phyloP scores from a whole-genome alignment of 2,888 invertebrate species.

The Agapostemon virescens region DNA sequence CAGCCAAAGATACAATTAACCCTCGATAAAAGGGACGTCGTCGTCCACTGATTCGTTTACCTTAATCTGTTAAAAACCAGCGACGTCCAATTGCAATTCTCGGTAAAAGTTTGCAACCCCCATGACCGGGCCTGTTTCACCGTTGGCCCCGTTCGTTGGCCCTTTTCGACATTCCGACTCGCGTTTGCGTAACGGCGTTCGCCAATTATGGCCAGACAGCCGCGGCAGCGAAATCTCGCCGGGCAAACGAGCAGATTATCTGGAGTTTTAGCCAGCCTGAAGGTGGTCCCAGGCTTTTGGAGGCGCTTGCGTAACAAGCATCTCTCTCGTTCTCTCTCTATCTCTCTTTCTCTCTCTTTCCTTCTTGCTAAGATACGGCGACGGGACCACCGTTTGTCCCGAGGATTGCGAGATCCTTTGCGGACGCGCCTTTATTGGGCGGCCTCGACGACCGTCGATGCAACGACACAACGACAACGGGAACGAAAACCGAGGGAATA shows the following conservation, averaged over 20 bases:
- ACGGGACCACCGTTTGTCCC: constrained; percentile 11
- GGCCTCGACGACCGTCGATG: background rate
- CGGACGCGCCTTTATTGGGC: constrained; percentile 28
- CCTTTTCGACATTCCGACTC: constrained; percentile 38
- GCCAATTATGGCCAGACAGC: constrained; percentile 60
- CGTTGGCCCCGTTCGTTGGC: constrained; percentile 31
- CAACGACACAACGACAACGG: constrained; percentile 23
- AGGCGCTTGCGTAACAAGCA: constrained; percentile 24
- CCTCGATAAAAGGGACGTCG: too few species aligned
- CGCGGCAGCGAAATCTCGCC: constrained; percentile 42
- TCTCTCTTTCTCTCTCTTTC: background rate
- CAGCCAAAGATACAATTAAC: too few species aligned
- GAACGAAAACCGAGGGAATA: constrained; percentile 13
- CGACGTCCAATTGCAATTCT: background rate
- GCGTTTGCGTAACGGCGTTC: constrained; percentile 45
- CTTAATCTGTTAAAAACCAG: background rate
- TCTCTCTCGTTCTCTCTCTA: background rate
- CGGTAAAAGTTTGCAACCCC: background rate
- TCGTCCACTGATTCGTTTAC: too few species aligned
- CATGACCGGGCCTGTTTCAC: background rate
- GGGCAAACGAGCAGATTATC: constrained; percentile 46
- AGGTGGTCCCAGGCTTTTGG: constrained; percentile 31
- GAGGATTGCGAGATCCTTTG: constrained; percentile 34
- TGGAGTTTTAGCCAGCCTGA: constrained; percentile 42
- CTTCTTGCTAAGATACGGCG: background rate